Evolutionary conservation across 2,888 invertebrate genomes (phyloP).

Genomic region (Pomacea canaliculata): DNA sequence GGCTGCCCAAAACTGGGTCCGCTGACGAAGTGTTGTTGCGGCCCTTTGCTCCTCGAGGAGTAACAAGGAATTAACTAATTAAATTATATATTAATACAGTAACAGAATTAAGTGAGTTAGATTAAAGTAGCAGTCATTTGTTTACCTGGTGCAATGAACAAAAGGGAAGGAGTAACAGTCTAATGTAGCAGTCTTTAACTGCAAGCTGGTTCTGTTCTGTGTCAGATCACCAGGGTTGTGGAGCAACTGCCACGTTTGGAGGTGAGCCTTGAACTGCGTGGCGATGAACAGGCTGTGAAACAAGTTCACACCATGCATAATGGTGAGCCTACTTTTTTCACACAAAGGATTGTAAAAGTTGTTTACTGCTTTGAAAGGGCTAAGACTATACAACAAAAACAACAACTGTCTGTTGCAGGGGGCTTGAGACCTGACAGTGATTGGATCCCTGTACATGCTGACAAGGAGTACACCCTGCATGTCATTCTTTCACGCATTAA

Average conservation of each 20-base stretch:
- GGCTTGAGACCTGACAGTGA: constrained; percentile 52
- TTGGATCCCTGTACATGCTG: constrained; percentile 78
- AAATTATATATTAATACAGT: background rate
- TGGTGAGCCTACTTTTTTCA: constrained; percentile 34
- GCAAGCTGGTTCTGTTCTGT: background rate
- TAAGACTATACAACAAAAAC: background rate
- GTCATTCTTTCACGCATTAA: constrained; percentile 70
- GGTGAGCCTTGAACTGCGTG: constrained; percentile 75
- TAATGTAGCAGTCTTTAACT: too few species aligned
- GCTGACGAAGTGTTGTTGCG: too few species aligned
- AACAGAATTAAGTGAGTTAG: too few species aligned
- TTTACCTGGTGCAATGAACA: too few species aligned
- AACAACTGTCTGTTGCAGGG: constrained; percentile 35
- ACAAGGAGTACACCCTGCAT: constrained; percentile 81
- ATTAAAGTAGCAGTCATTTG: too few species aligned
- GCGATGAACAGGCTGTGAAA: constrained; percentile 64
- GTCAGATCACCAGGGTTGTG: constrained; percentile 67
- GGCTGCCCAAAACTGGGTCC: too few species aligned
- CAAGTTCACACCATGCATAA: constrained; percentile 35
- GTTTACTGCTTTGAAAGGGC: background rate
- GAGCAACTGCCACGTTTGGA: constrained; percentile 78
- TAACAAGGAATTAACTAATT: too few species aligned
- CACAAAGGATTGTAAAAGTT: background rate
- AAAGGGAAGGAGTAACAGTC: too few species aligned
- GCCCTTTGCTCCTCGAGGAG: too few species aligned